Evolutionary conservation across 1,140 invertebrate genomes (phyloP), one percentile per base, ranked within the genome.

Genomic region (Homalodisca vitripennis): DNA sequence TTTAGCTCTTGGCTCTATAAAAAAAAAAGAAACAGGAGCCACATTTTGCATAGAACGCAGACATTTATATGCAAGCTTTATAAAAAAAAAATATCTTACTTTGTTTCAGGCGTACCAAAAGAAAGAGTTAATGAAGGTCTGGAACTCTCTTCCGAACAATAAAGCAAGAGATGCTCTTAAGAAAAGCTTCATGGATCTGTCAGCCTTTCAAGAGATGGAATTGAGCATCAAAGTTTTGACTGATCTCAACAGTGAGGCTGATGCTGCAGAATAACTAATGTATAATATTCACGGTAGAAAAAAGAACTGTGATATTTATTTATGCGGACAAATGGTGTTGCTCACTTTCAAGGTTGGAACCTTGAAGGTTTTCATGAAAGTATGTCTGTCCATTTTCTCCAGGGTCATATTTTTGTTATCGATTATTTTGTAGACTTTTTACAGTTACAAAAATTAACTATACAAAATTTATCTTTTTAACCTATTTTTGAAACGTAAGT

Each of bases 111-210:
- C 70, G 66, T 69, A 71, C 69, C 78, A 3, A 63, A 81, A 69
- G 78, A 74, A 55, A 73, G 77, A 1, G 77, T 74, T 30, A 78
- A 79, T 79, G 76, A 79, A 72, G 75, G 80, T 13, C 3, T 66
- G 63, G 63, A 66, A 46, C 22, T 46, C 63, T 22, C 34, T 66
- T 20, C 62, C 48, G 1, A 66, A 57, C 27, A 46, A 62, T 26
- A 34, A 51, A 64, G 31, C 34, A 2, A 46, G 34, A 31, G 2
- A 64, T 1, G 34, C 14, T 13, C 13, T 63, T 3, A 41, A 64
- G 34, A 69, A 47, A 10, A 64, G 27, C 22, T 46, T 64, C 17
- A 64, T 51, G 60, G 48, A 63, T 30, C 41, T 68, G 17, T 26
- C 55, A 12, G 24, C 24, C 6, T 60, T 60, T n/a, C 14, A 27